phyloP scores from a whole-genome alignment of 2,113 vertebrate genomes.

The Lophius piscatorius region DNA sequence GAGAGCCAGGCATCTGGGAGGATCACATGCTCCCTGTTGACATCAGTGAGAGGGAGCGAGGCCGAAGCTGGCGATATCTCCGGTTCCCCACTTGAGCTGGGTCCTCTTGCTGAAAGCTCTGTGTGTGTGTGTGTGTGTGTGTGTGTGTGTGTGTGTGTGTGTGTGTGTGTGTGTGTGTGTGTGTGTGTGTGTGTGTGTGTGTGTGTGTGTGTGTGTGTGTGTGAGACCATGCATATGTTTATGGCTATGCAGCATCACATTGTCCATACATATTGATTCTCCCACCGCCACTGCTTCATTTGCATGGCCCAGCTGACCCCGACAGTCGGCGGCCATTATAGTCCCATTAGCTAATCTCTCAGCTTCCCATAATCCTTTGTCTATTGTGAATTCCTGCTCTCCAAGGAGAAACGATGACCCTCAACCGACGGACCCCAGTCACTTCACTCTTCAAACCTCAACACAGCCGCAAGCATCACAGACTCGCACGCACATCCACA shows the following conservation, averaged over 20 bases:
- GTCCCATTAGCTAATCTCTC: conserved; percentile 84
- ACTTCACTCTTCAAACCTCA: conserved; percentile 10
- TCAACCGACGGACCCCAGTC: conserved; percentile 11
- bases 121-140: conserved; percentile 20
- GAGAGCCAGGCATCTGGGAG: conserved; percentile 44
- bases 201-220: not conserved
- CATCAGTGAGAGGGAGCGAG: conserved; percentile 64
- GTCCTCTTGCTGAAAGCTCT: conserved; percentile 66
- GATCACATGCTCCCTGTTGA: conserved; percentile 70
- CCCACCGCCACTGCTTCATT: conserved; percentile 56
- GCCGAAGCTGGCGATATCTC: conserved; percentile 53
- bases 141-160: not conserved
- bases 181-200: conserved; percentile 13
- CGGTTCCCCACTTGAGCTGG: conserved; percentile 46
- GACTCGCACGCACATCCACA: too few species aligned
- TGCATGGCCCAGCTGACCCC: conserved; percentile 71
- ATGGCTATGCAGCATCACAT: conserved; percentile 35
- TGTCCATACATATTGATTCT: conserved; percentile 58
- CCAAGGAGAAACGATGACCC: conserved; percentile 41
- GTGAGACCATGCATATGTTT: not conserved
- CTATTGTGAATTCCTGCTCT: conserved; percentile 70
- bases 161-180: conserved; percentile 3
- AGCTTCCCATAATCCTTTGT: conserved; percentile 79
- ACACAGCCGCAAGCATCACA: conserved; percentile 7
- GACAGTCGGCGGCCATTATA: conserved; percentile 76